Evolutionary conservation across 2,888 invertebrate species (phyloP).

Genomic region (Orthosia cruda): DNA sequence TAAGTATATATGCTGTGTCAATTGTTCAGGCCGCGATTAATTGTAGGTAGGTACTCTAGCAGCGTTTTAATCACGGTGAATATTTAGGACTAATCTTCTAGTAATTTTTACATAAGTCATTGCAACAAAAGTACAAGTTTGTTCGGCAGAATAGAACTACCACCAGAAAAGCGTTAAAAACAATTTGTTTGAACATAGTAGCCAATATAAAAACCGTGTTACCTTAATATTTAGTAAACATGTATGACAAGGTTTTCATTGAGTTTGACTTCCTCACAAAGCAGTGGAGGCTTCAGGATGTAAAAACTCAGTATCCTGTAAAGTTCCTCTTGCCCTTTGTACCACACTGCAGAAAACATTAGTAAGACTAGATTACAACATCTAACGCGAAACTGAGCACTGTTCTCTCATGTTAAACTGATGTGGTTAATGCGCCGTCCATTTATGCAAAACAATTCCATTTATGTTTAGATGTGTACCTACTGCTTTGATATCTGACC

Average conservation of each 20-base stretch:
- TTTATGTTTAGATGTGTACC: slow-evolving; percentile 51
- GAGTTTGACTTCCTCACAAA: not conserved
- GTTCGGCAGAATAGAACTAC: no score
- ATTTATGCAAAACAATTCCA: slow-evolving; percentile 62
- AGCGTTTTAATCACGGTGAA: no score
- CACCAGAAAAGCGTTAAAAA: no score
- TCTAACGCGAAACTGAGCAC: slow-evolving; percentile 68
- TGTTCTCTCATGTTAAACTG: slow-evolving; percentile 67
- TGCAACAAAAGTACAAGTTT: no score
- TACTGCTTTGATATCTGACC: slow-evolving; percentile 14
- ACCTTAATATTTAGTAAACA: no score
- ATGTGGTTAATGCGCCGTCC: slow-evolving; percentile 64
- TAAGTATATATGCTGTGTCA: not conserved
- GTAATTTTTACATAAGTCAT: no score
- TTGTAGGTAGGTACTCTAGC: no score
- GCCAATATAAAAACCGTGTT: no score
- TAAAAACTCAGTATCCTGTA: not conserved
- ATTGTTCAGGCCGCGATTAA: no score
- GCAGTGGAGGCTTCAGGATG: no score
- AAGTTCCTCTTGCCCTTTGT: not conserved
- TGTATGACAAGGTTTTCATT: not conserved
- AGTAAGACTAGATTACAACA: slow-evolving; percentile 69
- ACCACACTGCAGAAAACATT: slow-evolving; percentile 60
- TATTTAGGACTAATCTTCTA: not conserved
- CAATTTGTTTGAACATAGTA: no score